Evolutionary conservation across 2,113 vertebrate genomes (phyloP).

Genomic region (Bagarius yarrelli): DNA sequence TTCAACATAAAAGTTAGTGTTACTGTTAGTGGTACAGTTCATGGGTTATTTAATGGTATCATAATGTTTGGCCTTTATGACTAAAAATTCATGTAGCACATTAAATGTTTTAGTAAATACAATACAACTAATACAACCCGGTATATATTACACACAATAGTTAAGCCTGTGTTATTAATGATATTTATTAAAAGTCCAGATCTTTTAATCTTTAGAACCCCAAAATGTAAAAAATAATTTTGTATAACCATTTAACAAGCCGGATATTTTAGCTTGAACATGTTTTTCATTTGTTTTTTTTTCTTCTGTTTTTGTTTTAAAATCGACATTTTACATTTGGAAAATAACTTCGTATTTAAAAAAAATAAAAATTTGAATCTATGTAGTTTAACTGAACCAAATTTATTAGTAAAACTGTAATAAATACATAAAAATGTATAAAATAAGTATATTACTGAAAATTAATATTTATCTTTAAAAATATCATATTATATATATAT

Average conservation of each 20-base stretch:
- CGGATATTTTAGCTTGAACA: neutral
- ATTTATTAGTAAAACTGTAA: neutral
- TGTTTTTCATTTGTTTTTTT: neutral
- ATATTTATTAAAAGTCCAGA: neutral
- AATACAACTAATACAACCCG: neutral
- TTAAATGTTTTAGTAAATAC: neutral
- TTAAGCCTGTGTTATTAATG: neutral
- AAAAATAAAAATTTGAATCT: neutral
- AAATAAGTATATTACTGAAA: neutral
- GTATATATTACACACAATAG: neutral
- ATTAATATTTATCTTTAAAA: neutral
- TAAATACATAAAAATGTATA: neutral
- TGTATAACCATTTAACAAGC: neutral
- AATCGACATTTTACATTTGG: neutral
- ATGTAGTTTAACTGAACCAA: neutral
- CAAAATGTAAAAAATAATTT: neutral
- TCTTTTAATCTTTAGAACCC: neutral
- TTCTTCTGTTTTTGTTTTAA: neutral
- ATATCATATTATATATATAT: too few relatives aligned
- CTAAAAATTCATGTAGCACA: neutral
- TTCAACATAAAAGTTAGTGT: conserved; percentile 2
- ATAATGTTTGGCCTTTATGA: conserved; percentile 1
- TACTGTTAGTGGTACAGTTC: neutral
- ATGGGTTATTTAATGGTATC: conserved; percentile 3
- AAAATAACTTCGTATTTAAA: neutral